A percentile compares a stretch with the other conserved stretches of the same genome.
Conservation (phyloP, 1,140 invertebrate genomes). For the Mizuhopecten yessoensis region DNA sequence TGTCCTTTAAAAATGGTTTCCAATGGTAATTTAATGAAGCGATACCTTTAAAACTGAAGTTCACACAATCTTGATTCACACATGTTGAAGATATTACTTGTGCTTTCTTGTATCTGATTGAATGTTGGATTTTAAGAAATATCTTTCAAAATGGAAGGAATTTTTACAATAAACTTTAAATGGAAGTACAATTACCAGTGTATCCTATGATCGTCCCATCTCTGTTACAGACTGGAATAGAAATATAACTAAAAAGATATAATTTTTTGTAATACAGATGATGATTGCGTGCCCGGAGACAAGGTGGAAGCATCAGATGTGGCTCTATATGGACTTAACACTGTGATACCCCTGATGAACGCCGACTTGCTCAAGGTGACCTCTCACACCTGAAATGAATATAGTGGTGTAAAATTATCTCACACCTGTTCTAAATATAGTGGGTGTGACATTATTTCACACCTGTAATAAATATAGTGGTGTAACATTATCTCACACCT, state of each 20-base stretch:
- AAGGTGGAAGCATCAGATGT: slow-evolving; percentile 87
- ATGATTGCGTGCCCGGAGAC: neutral
- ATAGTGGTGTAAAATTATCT: neutral
- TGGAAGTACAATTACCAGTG: neutral
- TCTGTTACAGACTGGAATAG: neutral
- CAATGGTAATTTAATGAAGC: too few relatives aligned
- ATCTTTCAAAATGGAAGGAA: neutral
- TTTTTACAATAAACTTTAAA: neutral
- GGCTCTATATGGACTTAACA: slow-evolving; percentile 88
- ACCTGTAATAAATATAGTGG: too few relatives aligned
- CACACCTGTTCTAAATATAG: too few relatives aligned
- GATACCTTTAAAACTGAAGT: too few relatives aligned
- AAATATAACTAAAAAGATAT: neutral
- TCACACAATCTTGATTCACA: too few relatives aligned
- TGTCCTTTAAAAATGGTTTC: too few relatives aligned
- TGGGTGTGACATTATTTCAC: too few relatives aligned
- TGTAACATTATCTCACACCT: too few relatives aligned
- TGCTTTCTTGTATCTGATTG: neutral
- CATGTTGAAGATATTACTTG: too few relatives aligned
- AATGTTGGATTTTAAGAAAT: neutral
- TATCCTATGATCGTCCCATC: neutral
- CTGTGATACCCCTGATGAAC: slow-evolving; percentile 90
- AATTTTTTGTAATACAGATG: slow-evolving; percentile 56
- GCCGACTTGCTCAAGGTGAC: slow-evolving; percentile 86
- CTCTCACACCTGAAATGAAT: neutral